phyloP scores from a whole-genome alignment of 2,888 invertebrate species.

The Pachydiplax longipennis region DNA sequence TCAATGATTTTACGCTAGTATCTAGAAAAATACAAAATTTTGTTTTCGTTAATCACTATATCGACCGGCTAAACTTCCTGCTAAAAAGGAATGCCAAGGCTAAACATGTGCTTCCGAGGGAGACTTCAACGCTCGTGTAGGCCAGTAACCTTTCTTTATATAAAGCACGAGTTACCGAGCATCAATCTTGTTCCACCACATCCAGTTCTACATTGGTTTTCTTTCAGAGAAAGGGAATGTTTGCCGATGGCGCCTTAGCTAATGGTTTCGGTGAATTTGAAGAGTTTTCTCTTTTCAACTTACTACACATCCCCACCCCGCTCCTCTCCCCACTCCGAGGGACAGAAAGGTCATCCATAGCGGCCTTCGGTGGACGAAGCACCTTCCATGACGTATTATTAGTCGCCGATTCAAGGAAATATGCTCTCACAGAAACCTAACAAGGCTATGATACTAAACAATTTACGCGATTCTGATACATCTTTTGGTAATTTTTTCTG shows the following conservation, averaged over 20 bases:
- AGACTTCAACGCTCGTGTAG: not conserved
- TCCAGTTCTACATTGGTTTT: not conserved
- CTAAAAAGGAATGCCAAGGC: not conserved
- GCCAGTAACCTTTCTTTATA: not conserved
- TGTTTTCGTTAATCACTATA: not conserved
- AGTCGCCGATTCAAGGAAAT: not conserved
- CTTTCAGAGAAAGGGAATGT: not conserved
- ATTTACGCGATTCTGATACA: too few species aligned
- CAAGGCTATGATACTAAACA: too few species aligned
- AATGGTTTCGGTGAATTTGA: not conserved
- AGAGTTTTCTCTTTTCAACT: not conserved
- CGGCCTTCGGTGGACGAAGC: not conserved
- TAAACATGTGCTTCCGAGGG: not conserved
- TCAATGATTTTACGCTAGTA: too few species aligned
- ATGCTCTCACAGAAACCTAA: too few species aligned
- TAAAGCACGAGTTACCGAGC: not conserved
- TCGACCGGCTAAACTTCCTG: too few species aligned
- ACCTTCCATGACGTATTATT: not conserved
- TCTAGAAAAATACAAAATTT: too few species aligned
- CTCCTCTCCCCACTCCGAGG: not conserved
- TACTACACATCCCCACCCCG: not conserved
- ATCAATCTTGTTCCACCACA: not conserved
- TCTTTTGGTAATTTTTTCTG: too few species aligned
- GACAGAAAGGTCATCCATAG: not conserved
- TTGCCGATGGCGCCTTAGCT: not conserved